These are phyloP conservation scores for Oreonectes daqikongensis DNA, from an alignment of 2,797 vertebrate species.

Conservation along the genomic window DNA sequence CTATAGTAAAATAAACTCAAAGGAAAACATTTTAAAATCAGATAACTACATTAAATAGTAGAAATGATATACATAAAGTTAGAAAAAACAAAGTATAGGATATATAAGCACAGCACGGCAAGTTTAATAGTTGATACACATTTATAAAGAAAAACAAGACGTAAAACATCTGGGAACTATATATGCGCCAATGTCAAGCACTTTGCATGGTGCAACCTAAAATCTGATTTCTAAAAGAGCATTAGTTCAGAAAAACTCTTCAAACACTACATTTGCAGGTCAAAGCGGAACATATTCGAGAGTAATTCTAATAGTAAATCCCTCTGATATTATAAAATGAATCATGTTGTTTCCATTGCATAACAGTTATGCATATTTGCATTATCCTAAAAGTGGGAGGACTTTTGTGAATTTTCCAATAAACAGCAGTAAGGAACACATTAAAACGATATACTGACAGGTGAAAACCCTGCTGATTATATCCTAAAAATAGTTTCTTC, in stretches of 20 bases:
- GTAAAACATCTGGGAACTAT: neutral
- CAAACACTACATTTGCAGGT: neutral
- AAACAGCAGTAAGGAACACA: neutral
- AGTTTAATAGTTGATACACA: neutral
- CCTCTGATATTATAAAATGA: too few species aligned
- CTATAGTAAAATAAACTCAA: neutral
- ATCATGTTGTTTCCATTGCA: slow-evolving; percentile 5
- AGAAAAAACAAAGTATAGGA: too few species aligned
- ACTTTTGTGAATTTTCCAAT: neutral
- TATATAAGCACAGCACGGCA: too few species aligned
- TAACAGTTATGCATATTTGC: too few species aligned
- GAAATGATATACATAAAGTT: too few species aligned
- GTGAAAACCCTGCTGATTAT: neutral
- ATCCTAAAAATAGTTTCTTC: neutral
- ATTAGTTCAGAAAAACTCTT: neutral
- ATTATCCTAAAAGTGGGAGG: neutral
- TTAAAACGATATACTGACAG: neutral
- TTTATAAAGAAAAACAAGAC: too few species aligned
- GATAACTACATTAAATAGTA: neutral
- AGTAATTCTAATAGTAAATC: too few species aligned
- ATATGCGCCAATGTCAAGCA: neutral
- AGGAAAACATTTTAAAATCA: neutral
- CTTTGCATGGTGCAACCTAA: slow-evolving; percentile 1
- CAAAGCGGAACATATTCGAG: too few species aligned
- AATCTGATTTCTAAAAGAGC: neutral